Percentiles rank a stretch among this genome's conserved stretches.
Conservation (phyloP, 2,113 vertebrate genomes). For the Myotis lucifugus region DNA sequence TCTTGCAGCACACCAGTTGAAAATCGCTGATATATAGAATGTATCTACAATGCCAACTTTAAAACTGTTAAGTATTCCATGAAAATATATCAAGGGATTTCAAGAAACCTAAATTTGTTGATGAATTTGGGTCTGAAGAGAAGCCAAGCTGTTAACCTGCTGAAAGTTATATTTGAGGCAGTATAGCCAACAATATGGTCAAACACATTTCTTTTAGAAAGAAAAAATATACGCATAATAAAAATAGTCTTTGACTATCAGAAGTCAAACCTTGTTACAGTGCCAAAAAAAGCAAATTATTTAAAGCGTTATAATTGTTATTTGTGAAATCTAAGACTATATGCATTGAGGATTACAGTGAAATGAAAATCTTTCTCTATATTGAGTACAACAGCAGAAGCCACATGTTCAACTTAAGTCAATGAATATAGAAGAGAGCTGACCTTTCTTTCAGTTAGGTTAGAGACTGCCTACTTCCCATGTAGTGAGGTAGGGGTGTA, state of each 20-base stretch:
- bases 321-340: conserved; percentile 50
- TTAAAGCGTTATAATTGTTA: conserved; percentile 61
- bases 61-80: conserved; percentile 20
- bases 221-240: conserved; percentile 32
- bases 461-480: background rate
- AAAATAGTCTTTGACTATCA: conserved; percentile 30
- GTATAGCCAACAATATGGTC: background rate
- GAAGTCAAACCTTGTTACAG: background rate
- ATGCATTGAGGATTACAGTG: background rate
- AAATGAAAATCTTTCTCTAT: background rate
- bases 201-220: conserved; percentile 46
- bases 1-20: background rate
- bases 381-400: conserved; percentile 8
- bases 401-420: background rate
- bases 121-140: conserved; percentile 34
- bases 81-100: conserved; percentile 46
- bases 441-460: background rate
- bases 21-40: background rate
- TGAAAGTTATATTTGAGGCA: conserved; percentile 53
- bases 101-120: conserved; percentile 50
- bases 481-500: background rate
- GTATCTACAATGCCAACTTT: conserved; percentile 20
- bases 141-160: conserved; percentile 48
- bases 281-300: conserved; percentile 60
- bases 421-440: background rate